A percentile compares a stretch with the other conserved stretches of the same genome.
These are phyloP conservation scores for Vollenhovia emeryi DNA, from an alignment of 1,140 invertebrate species.

Conservation along the genomic window DNA sequence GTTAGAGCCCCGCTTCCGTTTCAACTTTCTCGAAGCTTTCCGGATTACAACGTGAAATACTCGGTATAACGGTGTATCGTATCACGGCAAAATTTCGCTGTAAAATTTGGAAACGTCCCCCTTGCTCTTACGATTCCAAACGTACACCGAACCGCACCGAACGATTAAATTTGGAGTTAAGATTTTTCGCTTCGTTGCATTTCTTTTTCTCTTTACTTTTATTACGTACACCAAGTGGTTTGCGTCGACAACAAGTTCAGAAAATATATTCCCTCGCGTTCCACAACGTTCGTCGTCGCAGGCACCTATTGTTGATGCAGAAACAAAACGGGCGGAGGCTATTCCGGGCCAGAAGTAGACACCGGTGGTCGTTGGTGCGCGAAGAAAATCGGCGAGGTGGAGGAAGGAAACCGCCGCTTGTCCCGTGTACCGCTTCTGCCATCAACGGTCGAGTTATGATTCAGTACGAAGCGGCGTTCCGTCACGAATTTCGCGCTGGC, in stretches of 20 bases:
- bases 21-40: constrained; percentile 33
- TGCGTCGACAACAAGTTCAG: background rate
- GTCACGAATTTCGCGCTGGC: constrained; percentile 55
- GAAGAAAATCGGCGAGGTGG: constrained; percentile 14
- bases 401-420: constrained; percentile 42
- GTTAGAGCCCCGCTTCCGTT: constrained; percentile 40
- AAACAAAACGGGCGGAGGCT: constrained; percentile 13
- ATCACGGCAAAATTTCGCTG: background rate
- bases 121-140: background rate
- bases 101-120: background rate
- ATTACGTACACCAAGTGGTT: background rate
- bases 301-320: constrained; percentile 11
- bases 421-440: constrained; percentile 60
- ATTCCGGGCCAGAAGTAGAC: background rate
- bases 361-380: constrained; percentile 41
- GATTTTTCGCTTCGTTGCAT: too few relatives aligned
- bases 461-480: constrained; percentile 63
- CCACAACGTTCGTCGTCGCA: background rate
- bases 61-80: background rate
- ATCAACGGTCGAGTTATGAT: constrained; percentile 65
- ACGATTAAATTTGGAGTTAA: too few relatives aligned
- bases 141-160: too few relatives aligned
- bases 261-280: background rate
- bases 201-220: background rate
- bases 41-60: constrained; percentile 29